phyloP scores from a whole-genome alignment of 2,113 vertebrate genomes.

The Pluvianellus socialis region DNA sequence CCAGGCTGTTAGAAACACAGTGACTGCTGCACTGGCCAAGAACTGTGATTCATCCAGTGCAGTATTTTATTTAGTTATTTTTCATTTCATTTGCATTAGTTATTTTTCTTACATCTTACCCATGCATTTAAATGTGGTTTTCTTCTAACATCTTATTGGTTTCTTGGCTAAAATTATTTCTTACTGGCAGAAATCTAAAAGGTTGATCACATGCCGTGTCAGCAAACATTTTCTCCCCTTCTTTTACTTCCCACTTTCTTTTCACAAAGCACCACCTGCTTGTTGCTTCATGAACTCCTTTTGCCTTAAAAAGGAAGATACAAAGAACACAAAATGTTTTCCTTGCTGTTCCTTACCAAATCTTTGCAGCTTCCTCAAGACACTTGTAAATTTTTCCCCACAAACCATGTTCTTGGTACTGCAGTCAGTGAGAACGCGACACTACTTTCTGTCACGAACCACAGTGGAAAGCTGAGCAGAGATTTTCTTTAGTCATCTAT shows the following conservation, averaged over 20 bases:
- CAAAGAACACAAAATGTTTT: background rate
- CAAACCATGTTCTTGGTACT: background rate
- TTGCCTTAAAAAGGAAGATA: background rate
- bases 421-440: background rate
- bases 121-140: fast-evolving
- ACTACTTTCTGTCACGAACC: background rate
- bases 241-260: background rate
- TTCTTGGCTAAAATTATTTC: background rate
- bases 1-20: background rate
- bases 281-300: background rate
- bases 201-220: fast-evolving
- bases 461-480: background rate
- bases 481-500: background rate
- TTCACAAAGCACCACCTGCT: background rate
- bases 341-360: background rate
- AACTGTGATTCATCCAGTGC: background rate
- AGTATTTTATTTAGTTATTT: too few relatives aligned
- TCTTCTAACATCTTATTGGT: background rate
- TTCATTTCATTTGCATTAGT: background rate
- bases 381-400: fast-evolving
- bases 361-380: background rate
- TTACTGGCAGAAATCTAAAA: background rate
- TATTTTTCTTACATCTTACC: background rate
- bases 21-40: fast-evolving
- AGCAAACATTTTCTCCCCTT: background rate